A percentile compares a stretch with the other conserved stretches of the same genome.
phyloP scores from a whole-genome alignment of 2,113 vertebrate species.

The Andinoacara biseriatus region DNA sequence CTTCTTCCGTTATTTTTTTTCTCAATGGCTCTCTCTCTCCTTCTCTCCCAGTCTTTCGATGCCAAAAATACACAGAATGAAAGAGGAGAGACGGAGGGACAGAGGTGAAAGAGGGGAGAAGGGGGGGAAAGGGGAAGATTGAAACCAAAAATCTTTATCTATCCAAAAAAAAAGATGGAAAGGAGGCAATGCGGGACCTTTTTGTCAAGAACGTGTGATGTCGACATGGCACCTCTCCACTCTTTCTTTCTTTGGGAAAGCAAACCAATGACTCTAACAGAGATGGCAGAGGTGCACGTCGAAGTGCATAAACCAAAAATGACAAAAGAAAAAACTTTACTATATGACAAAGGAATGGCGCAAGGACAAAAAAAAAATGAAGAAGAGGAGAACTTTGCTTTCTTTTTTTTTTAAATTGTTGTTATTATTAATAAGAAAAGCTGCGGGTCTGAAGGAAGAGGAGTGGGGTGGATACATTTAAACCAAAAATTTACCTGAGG shows the following conservation, averaged over 20 bases:
- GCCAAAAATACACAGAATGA: conserved; percentile 85
- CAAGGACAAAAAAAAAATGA: conserved; percentile 53
- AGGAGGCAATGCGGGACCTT: conserved; percentile 74
- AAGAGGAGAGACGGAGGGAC: conserved; percentile 79
- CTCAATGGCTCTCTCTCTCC: conserved; percentile 61
- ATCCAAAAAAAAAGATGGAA: conserved; percentile 68
- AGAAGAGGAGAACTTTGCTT: conserved; percentile 60
- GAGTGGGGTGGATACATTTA: conserved; percentile 74
- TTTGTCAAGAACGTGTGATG: conserved; percentile 66
- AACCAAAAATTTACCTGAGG: conserved; percentile 82
- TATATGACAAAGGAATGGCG: conserved; percentile 67
- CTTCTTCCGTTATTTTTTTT: conserved; percentile 68
- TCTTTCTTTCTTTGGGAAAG: conserved; percentile 62
- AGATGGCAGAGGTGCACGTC: conserved; percentile 53
- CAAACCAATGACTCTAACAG: conserved; percentile 64
- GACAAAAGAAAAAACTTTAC: conserved; percentile 72
- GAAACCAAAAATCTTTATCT: conserved; percentile 83
- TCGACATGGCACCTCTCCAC: conserved; percentile 50
- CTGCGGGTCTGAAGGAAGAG: conserved; percentile 76
- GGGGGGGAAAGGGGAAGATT: conserved; percentile 67
- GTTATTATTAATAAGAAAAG: conserved; percentile 63
- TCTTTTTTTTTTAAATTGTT: conserved; percentile 35
- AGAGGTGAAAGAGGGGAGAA: conserved; percentile 65
- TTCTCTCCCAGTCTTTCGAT: conserved; percentile 81
- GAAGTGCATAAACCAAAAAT: conserved; percentile 81